phyloP scores from a whole-genome alignment of 2,797 vertebrate species.

The Tapera naevia region DNA sequence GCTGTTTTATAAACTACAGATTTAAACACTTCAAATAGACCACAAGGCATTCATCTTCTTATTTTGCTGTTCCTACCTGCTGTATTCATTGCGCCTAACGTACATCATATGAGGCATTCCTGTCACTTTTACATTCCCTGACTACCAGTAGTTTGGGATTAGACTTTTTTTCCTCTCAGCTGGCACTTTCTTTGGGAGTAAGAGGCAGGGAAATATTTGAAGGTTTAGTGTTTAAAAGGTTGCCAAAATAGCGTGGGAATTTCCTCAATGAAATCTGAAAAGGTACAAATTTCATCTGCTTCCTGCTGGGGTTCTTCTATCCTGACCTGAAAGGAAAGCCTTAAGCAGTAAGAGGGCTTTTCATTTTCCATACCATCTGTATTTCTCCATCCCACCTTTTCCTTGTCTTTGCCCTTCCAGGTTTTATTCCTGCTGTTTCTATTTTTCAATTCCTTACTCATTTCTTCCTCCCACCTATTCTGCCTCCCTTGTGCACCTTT shows the following conservation, averaged over 20 bases:
- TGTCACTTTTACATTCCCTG: conserved; percentile 5
- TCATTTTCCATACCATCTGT: not conserved
- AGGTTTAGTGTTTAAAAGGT: not conserved
- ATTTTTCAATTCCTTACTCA: not conserved
- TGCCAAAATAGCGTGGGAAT: not conserved
- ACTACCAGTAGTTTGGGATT: not conserved
- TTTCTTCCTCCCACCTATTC: not conserved
- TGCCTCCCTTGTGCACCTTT: not conserved
- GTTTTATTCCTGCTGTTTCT: not conserved
- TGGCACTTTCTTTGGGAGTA: not conserved
- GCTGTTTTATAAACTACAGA: not conserved
- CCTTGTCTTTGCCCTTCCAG: not conserved
- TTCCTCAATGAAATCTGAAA: not conserved
- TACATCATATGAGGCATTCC: not conserved
- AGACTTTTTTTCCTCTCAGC: not conserved
- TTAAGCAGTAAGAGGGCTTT: not conserved
- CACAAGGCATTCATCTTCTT: not conserved
- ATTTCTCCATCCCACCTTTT: not conserved
- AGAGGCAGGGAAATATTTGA: not conserved
- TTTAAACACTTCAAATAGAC: conserved; percentile 4
- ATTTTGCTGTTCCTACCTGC: not conserved
- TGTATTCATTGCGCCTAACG: not conserved
- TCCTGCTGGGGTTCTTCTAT: not conserved
- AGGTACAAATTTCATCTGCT: not conserved
- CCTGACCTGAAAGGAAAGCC: not conserved